Conservation (phyloP, 1,140 invertebrate species). For the Cherax destructor region DNA sequence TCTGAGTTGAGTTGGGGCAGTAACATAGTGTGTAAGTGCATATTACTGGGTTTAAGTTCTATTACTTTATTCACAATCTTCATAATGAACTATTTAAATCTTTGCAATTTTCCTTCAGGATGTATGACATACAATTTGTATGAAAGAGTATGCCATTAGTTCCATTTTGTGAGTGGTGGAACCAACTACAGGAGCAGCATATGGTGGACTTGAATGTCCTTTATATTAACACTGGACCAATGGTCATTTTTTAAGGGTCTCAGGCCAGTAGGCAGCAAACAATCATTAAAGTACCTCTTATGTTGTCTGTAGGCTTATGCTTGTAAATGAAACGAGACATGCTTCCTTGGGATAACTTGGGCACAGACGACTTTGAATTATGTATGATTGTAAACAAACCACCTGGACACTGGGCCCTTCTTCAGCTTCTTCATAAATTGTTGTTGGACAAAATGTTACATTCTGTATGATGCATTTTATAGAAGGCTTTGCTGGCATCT, state of each 20-base stretch:
- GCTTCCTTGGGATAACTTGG: constrained; percentile 49
- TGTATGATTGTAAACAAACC: constrained; percentile 14
- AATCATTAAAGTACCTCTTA: constrained; percentile 40
- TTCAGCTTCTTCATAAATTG: constrained; percentile 42
- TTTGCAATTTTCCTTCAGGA: constrained; percentile 14
- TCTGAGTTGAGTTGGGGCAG: not conserved
- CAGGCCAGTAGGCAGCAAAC: constrained; percentile 21
- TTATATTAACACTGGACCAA: constrained; percentile 50
- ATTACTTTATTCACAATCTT: not conserved
- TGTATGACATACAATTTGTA: constrained; percentile 14
- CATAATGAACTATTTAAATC: constrained; percentile 1
- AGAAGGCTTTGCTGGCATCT: not conserved
- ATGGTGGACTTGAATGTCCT: constrained; percentile 22
- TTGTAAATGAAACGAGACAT: constrained; percentile 21
- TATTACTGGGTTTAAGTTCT: not conserved
- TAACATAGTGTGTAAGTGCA: not conserved
- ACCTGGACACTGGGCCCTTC: constrained; percentile 34
- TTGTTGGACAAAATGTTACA: not conserved
- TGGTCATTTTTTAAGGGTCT: constrained; percentile 37
- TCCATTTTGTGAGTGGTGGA: constrained; percentile 21
- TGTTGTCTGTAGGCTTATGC: constrained; percentile 28
- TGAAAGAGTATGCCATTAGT: constrained; percentile 14
- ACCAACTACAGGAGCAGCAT: constrained; percentile 4
- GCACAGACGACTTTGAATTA: constrained; percentile 39
- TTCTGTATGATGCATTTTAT: not conserved